phyloP scores from a whole-genome alignment of 2,113 vertebrate species.

The Xenopus laevis region DNA sequence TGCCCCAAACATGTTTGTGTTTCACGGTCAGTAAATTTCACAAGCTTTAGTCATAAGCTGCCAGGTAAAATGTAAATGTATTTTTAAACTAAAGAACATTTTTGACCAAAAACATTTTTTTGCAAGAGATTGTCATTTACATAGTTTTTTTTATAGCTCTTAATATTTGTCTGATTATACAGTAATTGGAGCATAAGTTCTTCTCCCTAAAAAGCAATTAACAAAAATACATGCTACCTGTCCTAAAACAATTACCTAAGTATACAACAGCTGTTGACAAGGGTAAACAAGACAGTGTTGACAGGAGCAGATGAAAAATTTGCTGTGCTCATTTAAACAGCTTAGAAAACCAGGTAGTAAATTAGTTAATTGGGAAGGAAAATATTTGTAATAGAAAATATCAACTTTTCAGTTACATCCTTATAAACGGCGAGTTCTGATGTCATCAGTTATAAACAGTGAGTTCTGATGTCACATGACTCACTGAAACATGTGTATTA shows the following conservation, averaged over 20 bases:
- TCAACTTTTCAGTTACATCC: too few species aligned
- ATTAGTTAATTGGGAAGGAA: too few species aligned
- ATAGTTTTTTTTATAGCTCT: neutral
- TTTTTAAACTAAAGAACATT: constrained; percentile 11
- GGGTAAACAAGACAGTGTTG: neutral
- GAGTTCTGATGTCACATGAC: too few species aligned
- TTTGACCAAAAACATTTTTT: constrained; percentile 31
- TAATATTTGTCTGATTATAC: constrained; percentile 13
- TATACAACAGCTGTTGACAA: constrained; percentile 35
- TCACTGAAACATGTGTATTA: too few species aligned
- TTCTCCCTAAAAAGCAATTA: constrained; percentile 29
- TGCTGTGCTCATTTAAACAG: too few species aligned
- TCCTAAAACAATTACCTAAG: constrained; percentile 30
- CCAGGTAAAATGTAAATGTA: constrained; percentile 2
- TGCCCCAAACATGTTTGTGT: constrained; percentile 43
- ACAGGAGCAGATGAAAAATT: neutral
- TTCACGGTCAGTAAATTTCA: constrained; percentile 34
- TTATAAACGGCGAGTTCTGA: too few species aligned
- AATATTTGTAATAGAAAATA: too few species aligned
- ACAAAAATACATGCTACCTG: constrained; percentile 30
- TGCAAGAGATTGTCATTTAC: constrained; percentile 21
- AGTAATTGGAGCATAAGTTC: constrained; percentile 37
- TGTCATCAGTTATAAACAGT: too few species aligned
- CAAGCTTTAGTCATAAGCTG: constrained; percentile 26
- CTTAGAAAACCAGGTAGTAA: too few species aligned